Base-by-base conservation (phyloP, 2,797 vertebrate species). In the Acanthurus tractus region DNA sequence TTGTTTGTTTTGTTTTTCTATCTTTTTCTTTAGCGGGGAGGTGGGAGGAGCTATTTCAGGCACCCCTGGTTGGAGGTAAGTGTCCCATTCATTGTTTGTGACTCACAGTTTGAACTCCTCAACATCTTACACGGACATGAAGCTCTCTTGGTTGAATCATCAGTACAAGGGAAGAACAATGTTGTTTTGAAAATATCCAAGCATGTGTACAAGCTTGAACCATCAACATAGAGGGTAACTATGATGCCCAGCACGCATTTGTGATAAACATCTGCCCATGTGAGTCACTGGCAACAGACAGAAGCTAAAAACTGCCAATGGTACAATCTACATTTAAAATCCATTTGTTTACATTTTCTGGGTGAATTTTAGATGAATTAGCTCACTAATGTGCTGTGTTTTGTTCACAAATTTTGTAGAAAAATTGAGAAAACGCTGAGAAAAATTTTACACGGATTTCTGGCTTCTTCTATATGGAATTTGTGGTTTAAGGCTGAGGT, bases 131-230 rank as follows among this genome's bases (percentile, higher is more conserved):
- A 38, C 10, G 18, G 48, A 18, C 29, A n/a, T 6, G 1, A 38
- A 71, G 56, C 44, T 71, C 72, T 67, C 3, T 8, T 5, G 3
- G 13, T 34, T 64, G 53, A 80, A 74, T 70, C 49, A 70, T n/a
- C 20, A 11, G 34, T 5, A n/a, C 2, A 29, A 36, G 53, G 54
- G 0, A 25, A 50, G 18, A 61, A 50, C 6, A 22, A 25, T 8
- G 22, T 25, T 9, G 6, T 40, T 40, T 9, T 40, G n/a, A 49
- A 54, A 59, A 80, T 13, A 44, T 62, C 22, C 8, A 1, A n/a
- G 36, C 36, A n/a, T 44, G 52, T 63, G 23, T 11, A 14, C 34
- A 18, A 55, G 22, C n/a, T 17, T 10, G 14, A 18, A 6, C 1
- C 53, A 17, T 46, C 8, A 40, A 52, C 14, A 44, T 1, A 6